phyloP scores from a whole-genome alignment of 2,888 invertebrate genomes.

The Lamproptera curius region DNA sequence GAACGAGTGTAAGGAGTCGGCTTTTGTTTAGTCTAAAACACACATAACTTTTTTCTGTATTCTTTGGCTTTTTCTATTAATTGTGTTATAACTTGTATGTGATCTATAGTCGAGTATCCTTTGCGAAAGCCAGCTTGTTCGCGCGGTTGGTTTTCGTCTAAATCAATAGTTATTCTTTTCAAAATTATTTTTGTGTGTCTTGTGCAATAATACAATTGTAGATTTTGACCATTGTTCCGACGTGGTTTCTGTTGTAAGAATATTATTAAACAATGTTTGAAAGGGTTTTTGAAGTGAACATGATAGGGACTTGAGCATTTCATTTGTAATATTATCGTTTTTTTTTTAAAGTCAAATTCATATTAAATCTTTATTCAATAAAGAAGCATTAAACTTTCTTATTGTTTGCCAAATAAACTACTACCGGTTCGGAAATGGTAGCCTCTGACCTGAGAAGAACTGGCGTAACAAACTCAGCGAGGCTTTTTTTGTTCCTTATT shows the following conservation, averaged over 20 bases:
- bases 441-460: too few species aligned
- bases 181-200: background rate
- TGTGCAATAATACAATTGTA: background rate
- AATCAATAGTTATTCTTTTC: conserved; percentile 12
- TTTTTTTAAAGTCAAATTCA: too few species aligned
- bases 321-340: background rate
- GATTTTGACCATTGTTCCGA: conserved; percentile 8
- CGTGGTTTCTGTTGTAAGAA: conserved; percentile 5
- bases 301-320: background rate
- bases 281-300: background rate
- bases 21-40: conserved; percentile 19
- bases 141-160: conserved; percentile 20
- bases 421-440: too few species aligned
- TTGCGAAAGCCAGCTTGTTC: conserved; percentile 19
- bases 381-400: too few species aligned
- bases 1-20: too few species aligned
- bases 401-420: too few species aligned
- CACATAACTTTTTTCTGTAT: conserved; percentile 13
- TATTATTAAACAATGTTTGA: conserved; percentile 1
- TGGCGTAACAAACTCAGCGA: too few species aligned
- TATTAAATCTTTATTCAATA: too few species aligned
- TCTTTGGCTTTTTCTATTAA: conserved; percentile 19
- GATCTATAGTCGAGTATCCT: conserved; percentile 14
- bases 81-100: conserved; percentile 10
- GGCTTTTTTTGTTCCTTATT: too few species aligned